These are phyloP conservation scores for Sus cebifrons DNA, from an alignment of 2,797 vertebrate species.

Conservation along the genomic window DNA sequence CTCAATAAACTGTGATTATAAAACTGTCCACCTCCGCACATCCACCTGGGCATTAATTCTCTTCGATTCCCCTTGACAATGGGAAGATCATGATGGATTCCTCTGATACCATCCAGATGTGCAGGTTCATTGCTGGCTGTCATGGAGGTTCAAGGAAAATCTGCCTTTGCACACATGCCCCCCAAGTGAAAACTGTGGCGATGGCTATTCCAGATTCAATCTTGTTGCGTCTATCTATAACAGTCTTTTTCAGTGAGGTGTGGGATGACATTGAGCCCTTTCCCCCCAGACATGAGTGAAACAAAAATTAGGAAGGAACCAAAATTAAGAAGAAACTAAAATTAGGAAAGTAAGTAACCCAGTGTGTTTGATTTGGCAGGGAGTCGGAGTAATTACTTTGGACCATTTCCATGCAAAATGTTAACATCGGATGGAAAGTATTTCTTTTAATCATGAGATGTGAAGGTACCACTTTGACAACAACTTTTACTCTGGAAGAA, in stretches of 20 bases:
- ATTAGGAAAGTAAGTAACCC: constrained; percentile 69
- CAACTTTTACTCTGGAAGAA: constrained; percentile 61
- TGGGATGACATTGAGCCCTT: not conserved
- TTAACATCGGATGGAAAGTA: constrained; percentile 76
- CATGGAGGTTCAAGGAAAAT: constrained; percentile 1
- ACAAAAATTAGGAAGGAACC: constrained; percentile 42
- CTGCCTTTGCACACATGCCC: constrained; percentile 13
- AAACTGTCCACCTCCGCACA: not conserved
- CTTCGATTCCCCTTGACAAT: not conserved
- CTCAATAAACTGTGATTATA: not conserved
- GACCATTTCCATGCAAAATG: constrained; percentile 69
- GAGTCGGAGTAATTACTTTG: constrained; percentile 64
- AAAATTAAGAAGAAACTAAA: constrained; percentile 70
- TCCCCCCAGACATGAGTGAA: constrained; percentile 56
- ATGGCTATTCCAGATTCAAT: constrained; percentile 5
- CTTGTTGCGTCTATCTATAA: constrained; percentile 26
- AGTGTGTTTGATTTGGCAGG: constrained; percentile 73
- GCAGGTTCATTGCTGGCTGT: not conserved
- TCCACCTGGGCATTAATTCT: not conserved
- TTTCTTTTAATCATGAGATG: constrained; percentile 75
- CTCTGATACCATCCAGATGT: not conserved
- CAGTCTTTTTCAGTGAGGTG: constrained; percentile 55
- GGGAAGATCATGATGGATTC: not conserved
- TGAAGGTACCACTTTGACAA: constrained; percentile 53
- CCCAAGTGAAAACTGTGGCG: constrained; percentile 18